Percentiles rank a stretch among this genome's conserved stretches.
Evolutionary conservation across 2,888 invertebrate genomes (phyloP).

Genomic region (Acronicta aceris): DNA sequence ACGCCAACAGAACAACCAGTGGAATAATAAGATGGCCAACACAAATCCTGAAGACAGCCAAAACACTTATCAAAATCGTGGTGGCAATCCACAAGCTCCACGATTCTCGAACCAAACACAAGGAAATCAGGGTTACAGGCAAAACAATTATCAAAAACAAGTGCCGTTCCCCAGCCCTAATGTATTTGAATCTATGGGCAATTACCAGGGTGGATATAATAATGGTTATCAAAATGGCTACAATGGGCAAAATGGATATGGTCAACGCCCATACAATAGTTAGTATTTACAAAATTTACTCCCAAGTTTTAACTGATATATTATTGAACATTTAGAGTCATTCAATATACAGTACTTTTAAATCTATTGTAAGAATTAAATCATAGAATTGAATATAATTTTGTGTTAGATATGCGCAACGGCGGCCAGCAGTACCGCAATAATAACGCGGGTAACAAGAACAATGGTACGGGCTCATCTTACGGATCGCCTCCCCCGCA

Average conservation of each 20-base stretch:
- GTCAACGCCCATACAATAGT: constrained; percentile 84
- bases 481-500: constrained; percentile 87
- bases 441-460: constrained; percentile 77
- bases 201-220: constrained; percentile 88
- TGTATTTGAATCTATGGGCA: constrained; percentile 89
- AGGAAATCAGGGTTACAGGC: constrained; percentile 80
- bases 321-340: too few species aligned
- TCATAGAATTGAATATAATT: too few species aligned
- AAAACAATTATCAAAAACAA: constrained; percentile 86
- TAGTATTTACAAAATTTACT: constrained; percentile 58
- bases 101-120: constrained; percentile 85
- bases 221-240: constrained; percentile 87
- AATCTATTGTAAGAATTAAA: too few species aligned
- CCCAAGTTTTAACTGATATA: too few species aligned
- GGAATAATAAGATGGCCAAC: constrained; percentile 86
- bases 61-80: constrained; percentile 78
- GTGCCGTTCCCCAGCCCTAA: constrained; percentile 89
- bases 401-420: constrained; percentile 73
- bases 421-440: constrained; percentile 82
- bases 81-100: constrained; percentile 81
- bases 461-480: constrained; percentile 81
- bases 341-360: too few species aligned
- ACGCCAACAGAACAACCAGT: constrained; percentile 86
- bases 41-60: constrained; percentile 71
- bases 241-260: constrained; percentile 84